A percentile compares a stretch with the other conserved stretches of the same genome.
These are phyloP conservation scores for Ptilonorhynchus violaceus DNA, from an alignment of 2,113 vertebrate genomes.

Conservation along the genomic window DNA sequence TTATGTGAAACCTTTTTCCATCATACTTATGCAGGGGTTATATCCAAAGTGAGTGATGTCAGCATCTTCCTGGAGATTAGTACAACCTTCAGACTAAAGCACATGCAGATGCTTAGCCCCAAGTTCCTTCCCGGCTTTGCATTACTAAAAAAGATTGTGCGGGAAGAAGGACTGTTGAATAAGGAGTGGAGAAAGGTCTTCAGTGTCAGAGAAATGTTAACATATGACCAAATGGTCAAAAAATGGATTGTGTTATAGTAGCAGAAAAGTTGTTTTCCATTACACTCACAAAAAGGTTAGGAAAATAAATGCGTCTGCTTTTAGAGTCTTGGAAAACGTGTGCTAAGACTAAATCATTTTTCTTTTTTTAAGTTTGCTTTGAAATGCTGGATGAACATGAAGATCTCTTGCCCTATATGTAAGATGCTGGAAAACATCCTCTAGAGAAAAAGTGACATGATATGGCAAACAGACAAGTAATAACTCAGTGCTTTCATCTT, in stretches of 20 bases:
- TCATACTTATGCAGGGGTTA: slow-evolving; percentile 23
- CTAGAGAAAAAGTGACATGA: neutral
- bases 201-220: slow-evolving; percentile 56
- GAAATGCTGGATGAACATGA: neutral
- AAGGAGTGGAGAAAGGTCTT: slow-evolving; percentile 43
- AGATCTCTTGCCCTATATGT: neutral
- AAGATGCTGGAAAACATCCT: neutral
- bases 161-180: slow-evolving; percentile 42
- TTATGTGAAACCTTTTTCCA: slow-evolving; percentile 19
- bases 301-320: neutral
- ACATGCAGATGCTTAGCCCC: neutral
- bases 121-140: slow-evolving; percentile 33
- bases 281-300: neutral
- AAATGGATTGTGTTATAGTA: slow-evolving; percentile 34
- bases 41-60: slow-evolving; percentile 29
- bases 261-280: slow-evolving; percentile 24
- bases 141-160: neutral
- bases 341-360: neutral
- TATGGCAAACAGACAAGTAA: neutral
- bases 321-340: neutral
- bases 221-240: slow-evolving; percentile 51
- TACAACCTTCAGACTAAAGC: slow-evolving; percentile 40
- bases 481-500: neutral
- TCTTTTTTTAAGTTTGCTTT: neutral
- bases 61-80: slow-evolving; percentile 14